Base-by-base conservation (phyloP, 30 jellyfish, hydroid and myxozoan genomes). In the Rhopilema esculentum region DNA sequence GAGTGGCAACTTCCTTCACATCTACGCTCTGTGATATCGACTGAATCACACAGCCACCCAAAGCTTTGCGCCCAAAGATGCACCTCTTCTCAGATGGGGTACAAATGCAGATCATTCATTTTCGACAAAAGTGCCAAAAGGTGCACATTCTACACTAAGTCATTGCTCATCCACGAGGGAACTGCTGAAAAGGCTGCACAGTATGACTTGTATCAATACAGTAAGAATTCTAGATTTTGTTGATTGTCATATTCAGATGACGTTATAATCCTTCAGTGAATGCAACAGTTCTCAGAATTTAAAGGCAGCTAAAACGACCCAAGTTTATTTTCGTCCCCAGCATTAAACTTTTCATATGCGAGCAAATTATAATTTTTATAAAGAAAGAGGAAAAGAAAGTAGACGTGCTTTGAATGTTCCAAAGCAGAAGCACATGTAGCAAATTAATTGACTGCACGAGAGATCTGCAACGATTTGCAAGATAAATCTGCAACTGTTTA, bases 31-130 rank as follows among this genome's bases (percentile, higher is more conserved):
- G 82, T 57, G 20, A 77, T 88, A 1, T 26, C 87, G 28, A 70
- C 92, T 4, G 81, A 57, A 63, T 19, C 48, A 20, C 75, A 61
- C 23, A 49, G 18, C 19, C 26, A 51, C 51, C 91, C 91, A 33
- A 52, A 78, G 52, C 20, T 79, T 12, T 88, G 96, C 50, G 96
- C 96, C 20, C 26, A 19, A 16, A 75, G 69, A 48, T 88, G 96
- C 83, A 33, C 88, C 22, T 53, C 96, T 17, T 61, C 86, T 0
- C 12, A 78, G 4, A 15, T n/a, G 57, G 89, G 75, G 0, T 48
- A 24, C 31, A 52, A 86, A 75, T 95, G 99, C 92, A 89, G 97
- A n/a, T 61, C 99, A 0, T 95, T 95, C 87, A 61, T 83, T 4
- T 70, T 51, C 86, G 87, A 84, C 27, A 65, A 72, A 20, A 76